phyloP scores from a whole-genome alignment of 2,113 vertebrate genomes.

The Clarias gariepinus region DNA sequence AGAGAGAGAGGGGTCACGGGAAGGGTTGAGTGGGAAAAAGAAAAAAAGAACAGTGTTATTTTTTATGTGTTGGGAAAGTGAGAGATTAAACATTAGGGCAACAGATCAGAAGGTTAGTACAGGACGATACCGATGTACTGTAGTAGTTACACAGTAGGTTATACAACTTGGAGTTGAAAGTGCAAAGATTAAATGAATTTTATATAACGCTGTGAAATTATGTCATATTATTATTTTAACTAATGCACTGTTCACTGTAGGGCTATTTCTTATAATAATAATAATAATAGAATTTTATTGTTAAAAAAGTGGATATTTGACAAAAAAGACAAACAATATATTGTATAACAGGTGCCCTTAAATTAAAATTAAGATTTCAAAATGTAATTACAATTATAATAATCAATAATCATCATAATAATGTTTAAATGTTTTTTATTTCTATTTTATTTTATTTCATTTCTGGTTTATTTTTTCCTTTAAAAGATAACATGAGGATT shows the following conservation, averaged over 20 bases:
- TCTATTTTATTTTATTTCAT: not conserved
- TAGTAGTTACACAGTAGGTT: not conserved
- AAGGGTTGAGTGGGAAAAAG: constrained; percentile 38
- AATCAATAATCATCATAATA: not conserved
- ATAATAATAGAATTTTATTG: not conserved
- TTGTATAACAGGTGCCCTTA: too few relatives aligned
- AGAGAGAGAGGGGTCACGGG: constrained; percentile 40
- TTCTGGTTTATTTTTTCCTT: not conserved
- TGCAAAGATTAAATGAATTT: not conserved
- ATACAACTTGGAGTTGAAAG: not conserved
- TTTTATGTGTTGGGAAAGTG: constrained; percentile 60
- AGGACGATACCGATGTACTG: constrained; percentile 12
- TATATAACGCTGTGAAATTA: not conserved
- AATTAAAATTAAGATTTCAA: not conserved
- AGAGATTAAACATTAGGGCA: constrained; percentile 43
- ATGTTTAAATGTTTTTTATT: not conserved
- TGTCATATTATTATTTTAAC: not conserved
- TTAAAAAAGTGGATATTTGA: too few relatives aligned
- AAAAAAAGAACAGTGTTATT: constrained; percentile 62
- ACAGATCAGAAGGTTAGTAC: constrained; percentile 48
- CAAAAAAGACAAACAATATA: too few relatives aligned
- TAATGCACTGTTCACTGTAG: not conserved
- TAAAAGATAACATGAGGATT: not conserved
- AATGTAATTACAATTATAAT: not conserved
- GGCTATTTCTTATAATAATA: not conserved